phyloP scores from a whole-genome alignment of 1,140 invertebrate species.

The Sycobia sp. region DNA sequence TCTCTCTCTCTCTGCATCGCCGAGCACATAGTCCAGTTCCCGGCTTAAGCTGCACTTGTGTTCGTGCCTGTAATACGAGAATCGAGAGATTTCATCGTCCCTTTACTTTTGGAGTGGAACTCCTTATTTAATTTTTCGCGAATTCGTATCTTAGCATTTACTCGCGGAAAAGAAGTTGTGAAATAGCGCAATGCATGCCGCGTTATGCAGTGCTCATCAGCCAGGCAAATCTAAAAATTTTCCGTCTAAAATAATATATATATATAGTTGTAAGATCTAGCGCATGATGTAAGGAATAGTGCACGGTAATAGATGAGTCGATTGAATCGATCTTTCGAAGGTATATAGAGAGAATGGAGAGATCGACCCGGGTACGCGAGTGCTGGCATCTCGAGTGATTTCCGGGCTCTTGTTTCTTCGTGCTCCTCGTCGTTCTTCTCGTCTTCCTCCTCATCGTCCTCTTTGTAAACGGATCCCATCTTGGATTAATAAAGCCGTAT shows the following conservation, averaged over 20 bases:
- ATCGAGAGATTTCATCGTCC: not conserved
- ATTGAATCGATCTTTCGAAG: constrained; percentile 7
- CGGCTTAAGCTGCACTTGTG: not conserved
- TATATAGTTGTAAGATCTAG: not conserved
- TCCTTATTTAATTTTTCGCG: no score
- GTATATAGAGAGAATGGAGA: constrained; percentile 2
- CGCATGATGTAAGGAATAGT: not conserved
- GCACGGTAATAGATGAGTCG: no score
- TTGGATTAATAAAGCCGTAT: constrained; percentile 43
- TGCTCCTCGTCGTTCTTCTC: no score
- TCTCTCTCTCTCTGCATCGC: no score
- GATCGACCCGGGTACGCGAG: not conserved
- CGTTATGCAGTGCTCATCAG: not conserved
- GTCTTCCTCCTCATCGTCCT: no score
- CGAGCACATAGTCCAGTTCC: not conserved
- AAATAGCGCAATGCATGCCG: no score
- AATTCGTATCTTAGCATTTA: no score
- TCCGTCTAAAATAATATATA: not conserved
- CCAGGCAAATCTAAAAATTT: not conserved
- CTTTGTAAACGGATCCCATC: constrained; percentile 31
- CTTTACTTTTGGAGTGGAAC: no score
- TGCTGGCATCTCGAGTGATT: constrained; percentile 40
- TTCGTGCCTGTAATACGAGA: not conserved
- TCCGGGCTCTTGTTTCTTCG: constrained; percentile 40
- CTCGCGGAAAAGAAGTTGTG: no score